A percentile compares a stretch with the other conserved stretches of the same genome.
Evolutionary conservation across 2,888 invertebrate genomes (phyloP).

Genomic region (Pteria penguin): DNA sequence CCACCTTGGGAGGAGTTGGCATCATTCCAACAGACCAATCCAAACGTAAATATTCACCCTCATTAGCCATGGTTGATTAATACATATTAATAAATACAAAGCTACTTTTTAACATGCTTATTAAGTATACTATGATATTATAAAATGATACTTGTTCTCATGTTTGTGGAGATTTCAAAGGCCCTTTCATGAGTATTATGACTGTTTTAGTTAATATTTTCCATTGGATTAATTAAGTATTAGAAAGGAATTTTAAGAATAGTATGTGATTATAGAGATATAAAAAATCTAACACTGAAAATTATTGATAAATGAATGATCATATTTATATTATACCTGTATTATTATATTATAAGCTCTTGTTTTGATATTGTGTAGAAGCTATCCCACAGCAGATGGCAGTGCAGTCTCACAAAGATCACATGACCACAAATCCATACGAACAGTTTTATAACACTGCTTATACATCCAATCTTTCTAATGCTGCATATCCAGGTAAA

Average conservation of each 20-base stretch:
- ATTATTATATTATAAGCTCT: too few relatives aligned
- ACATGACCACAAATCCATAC: constrained; percentile 22
- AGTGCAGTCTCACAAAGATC: constrained; percentile 24
- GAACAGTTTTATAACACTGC: constrained; percentile 27
- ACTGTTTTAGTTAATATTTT: too few relatives aligned
- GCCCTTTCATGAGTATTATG: too few relatives aligned
- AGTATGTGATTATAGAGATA: too few relatives aligned
- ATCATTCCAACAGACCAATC: constrained; percentile 49
- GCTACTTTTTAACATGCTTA: not conserved
- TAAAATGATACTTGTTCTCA: not conserved
- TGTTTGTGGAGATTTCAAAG: not conserved
- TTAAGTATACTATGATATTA: not conserved
- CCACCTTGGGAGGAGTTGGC: constrained; percentile 54
- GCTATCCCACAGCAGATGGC: constrained; percentile 39
- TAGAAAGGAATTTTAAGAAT: too few relatives aligned
- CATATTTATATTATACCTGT: not conserved
- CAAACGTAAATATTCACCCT: constrained; percentile 56
- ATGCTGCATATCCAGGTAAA: constrained; percentile 28
- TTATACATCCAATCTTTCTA: constrained; percentile 13
- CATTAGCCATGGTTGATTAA: constrained; percentile 7
- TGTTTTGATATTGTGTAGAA: too few relatives aligned
- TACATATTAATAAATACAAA: not conserved
- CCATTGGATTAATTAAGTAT: too few relatives aligned
- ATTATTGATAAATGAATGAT: too few relatives aligned
- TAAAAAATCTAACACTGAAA: too few relatives aligned